These are phyloP conservation scores for Drosophila bifasciata DNA, from an alignment of 1,140 invertebrate genomes.

Conservation along the genomic window DNA sequence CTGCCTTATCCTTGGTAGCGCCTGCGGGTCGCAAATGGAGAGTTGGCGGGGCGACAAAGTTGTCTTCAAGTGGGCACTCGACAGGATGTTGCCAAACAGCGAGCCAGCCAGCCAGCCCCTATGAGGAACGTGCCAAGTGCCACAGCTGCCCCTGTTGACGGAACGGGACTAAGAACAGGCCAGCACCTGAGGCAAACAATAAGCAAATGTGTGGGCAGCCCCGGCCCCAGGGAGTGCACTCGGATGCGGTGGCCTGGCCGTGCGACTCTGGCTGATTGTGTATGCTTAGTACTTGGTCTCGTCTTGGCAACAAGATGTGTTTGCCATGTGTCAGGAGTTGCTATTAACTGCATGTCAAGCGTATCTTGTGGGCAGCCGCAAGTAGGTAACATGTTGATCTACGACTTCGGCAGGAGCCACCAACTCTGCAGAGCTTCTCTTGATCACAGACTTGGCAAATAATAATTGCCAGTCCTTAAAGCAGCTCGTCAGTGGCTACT, in stretches of 20 bases:
- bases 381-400: constrained; percentile 33
- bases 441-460: constrained; percentile 15
- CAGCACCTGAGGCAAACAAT: constrained; percentile 74
- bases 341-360: constrained; percentile 56
- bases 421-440: not conserved
- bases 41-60: constrained; percentile 60
- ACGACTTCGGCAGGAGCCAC: not conserved
- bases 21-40: constrained; percentile 33
- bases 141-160: constrained; percentile 50
- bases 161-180: constrained; percentile 28
- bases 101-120: constrained; percentile 14
- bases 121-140: constrained; percentile 77
- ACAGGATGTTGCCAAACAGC: constrained; percentile 71
- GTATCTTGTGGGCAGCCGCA: not conserved
- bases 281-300: constrained; percentile 33
- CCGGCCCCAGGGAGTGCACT: constrained; percentile 19
- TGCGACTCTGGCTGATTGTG: constrained; percentile 31
- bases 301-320: constrained; percentile 43
- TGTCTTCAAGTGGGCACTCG: constrained; percentile 72
- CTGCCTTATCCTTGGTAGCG: constrained; percentile 5
- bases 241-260: constrained; percentile 16
- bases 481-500: constrained; percentile 68
- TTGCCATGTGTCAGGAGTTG: constrained; percentile 31
- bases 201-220: constrained; percentile 33
- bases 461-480: constrained; percentile 68